Conservation (phyloP, 2,113 vertebrate genomes). For the Poeciliopsis prolifica region DNA sequence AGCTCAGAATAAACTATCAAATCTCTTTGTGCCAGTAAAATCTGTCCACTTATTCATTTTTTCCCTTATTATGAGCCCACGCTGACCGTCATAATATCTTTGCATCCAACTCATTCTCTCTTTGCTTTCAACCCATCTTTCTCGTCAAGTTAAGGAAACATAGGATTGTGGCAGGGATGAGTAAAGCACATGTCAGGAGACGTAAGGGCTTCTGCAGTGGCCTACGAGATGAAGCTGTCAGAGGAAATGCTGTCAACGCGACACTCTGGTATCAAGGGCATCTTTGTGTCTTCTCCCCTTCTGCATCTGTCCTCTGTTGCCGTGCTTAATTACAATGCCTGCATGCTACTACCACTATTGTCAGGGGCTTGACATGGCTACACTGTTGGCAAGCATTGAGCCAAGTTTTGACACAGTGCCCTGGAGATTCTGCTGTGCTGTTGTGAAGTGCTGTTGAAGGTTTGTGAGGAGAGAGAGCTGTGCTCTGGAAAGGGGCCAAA, state of each 20-base stretch:
- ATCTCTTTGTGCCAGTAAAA: not conserved
- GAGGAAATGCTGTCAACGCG: conserved; percentile 74
- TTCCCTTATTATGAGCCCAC: conserved; percentile 23
- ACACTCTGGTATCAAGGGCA: conserved; percentile 76
- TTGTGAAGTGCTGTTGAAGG: conserved; percentile 58
- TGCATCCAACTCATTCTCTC: conserved; percentile 29
- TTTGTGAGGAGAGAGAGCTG: conserved; percentile 45
- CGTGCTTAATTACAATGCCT: conserved; percentile 71
- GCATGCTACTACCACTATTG: conserved; percentile 58
- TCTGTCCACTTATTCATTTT: not conserved
- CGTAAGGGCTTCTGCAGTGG: conserved; percentile 64
- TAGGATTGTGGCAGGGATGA: conserved; percentile 66
- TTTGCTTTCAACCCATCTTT: conserved; percentile 27
- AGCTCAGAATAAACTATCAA: not conserved
- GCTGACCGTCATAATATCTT: conserved; percentile 29
- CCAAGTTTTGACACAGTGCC: conserved; percentile 72
- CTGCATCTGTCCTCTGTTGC: conserved; percentile 63
- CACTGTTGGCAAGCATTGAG: conserved; percentile 63
- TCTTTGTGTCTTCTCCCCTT: conserved; percentile 59
- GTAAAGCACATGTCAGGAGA: conserved; percentile 79
- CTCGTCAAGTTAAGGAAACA: conserved; percentile 55
- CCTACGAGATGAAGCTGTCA: conserved; percentile 75
- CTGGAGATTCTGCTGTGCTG: conserved; percentile 56
- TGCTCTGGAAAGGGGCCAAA: conserved; percentile 24
- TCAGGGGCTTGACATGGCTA: conserved; percentile 69